phyloP scores from a whole-genome alignment of 37 sponge, comb jelly and placozoan species.

The Cliona cf. orientalis region DNA sequence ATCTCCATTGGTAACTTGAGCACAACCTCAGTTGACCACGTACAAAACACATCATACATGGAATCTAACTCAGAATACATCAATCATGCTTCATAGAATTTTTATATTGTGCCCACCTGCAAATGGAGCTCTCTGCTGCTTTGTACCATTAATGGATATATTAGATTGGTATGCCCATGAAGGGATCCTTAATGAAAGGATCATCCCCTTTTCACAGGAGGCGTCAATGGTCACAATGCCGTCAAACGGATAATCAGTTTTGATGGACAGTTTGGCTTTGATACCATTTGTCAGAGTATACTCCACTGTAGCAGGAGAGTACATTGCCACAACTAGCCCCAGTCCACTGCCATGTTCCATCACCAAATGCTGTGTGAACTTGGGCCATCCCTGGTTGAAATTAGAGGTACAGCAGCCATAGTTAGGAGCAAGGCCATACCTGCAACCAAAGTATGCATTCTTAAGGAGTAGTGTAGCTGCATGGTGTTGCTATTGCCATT shows the following conservation, averaged over 20 bases:
- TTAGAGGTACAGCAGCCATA: constrained; percentile 89
- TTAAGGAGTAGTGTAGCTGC: no score
- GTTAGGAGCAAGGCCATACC: constrained; percentile 80
- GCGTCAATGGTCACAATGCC: constrained; percentile 26
- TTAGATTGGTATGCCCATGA: constrained; percentile 61
- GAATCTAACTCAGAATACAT: no score
- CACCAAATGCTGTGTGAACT: constrained; percentile 63
- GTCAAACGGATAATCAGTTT: constrained; percentile 66
- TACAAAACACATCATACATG: constrained; percentile 27
- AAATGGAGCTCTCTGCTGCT: background rate
- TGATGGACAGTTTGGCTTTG: constrained; percentile 16
- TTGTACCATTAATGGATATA: constrained; percentile 21
- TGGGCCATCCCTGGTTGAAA: constrained; percentile 90
- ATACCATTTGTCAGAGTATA: constrained; percentile 13
- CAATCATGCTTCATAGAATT: no score
- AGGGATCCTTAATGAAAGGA: constrained; percentile 58
- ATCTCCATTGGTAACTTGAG: constrained; percentile 39
- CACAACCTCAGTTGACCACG: constrained; percentile 1
- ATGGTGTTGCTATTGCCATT: no score
- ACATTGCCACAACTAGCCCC: constrained; percentile 47
- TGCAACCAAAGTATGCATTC: no score
- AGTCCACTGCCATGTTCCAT: constrained; percentile 17
- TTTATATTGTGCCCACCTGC: no score
- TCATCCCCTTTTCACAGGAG: background rate
- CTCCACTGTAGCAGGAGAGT: constrained; percentile 36